Evolutionary conservation across 1,140 invertebrate species (phyloP), one percentile per base, ranked within the genome.

Genomic region (Drosophila watanabei): DNA sequence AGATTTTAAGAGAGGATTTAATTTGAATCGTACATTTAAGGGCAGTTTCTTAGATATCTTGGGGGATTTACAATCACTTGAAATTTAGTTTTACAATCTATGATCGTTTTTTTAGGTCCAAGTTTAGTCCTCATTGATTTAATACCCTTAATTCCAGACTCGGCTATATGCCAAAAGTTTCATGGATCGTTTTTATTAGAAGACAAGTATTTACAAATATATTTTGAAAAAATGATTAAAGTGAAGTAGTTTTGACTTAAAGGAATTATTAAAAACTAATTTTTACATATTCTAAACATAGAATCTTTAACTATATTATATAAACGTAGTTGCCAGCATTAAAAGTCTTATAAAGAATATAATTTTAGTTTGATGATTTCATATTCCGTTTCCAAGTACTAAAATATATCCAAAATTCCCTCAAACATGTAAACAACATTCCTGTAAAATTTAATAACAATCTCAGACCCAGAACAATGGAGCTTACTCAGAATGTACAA

Each of bases 401-500:
- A 33, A 37, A 56, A 6, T 56, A 24, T n/a, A 56, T 5, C 14
- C 2, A n/a, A 39, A 57, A n/a, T 56, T 2, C 13, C 18, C 8
- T 2, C 7, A 56, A 33, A 52, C 11, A 57, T 24, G 24, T 11
- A 39, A 24, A 16, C 52, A 37, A 14, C 30, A 52, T 18, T 54
- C 14, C n/a, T 60, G 58, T 60, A 49, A 60, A 48, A 51, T 35
- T n/a, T 32, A 16, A 35, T 24, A 35, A 63, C 39, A 24, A 45
- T 13, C 8, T 16, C 39, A 28, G 39, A 45, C 0, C 1, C 16
- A 18, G 11, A 45, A 66, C 58, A 65, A 62, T 45, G 63, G 28
- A 35, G n/a, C 45, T 63, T 66, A 9, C 58, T 66, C 39, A 60
- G 37, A 13, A 30, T 32, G 10, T 9, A 18, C 41, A 24, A 16